phyloP scores from a whole-genome alignment of 2,797 vertebrate genomes.

The Pangasius macronema region DNA sequence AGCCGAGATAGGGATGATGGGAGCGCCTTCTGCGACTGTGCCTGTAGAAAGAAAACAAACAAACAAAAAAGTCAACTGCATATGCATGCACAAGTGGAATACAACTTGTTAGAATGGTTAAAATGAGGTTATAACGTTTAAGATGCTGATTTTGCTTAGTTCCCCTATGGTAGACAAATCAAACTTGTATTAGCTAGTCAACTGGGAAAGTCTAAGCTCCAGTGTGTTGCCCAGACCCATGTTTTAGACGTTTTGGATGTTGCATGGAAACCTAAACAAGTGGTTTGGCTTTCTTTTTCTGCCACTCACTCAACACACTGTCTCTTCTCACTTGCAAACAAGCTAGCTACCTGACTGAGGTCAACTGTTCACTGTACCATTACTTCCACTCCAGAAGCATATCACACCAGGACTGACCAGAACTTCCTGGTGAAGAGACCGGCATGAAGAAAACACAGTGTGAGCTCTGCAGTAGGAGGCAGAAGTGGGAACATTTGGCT shows the following conservation, averaged over 20 bases:
- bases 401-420: too few relatives aligned
- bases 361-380: too few relatives aligned
- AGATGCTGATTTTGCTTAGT: neutral
- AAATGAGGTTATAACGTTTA: neutral
- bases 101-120: neutral
- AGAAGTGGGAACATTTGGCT: too few relatives aligned
- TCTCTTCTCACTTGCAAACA: too few relatives aligned
- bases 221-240: neutral
- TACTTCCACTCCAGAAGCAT: too few relatives aligned
- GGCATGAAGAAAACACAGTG: too few relatives aligned
- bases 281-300: too few relatives aligned
- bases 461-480: too few relatives aligned
- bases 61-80: neutral
- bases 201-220: neutral
- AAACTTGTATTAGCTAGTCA: neutral
- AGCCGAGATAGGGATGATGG: constrained; percentile 98
- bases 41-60: constrained; percentile 69
- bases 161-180: neutral
- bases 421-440: too few relatives aligned
- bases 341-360: too few relatives aligned
- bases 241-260: too few relatives aligned
- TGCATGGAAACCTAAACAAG: neutral
- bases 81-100: neutral
- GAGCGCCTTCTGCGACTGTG: constrained; percentile 96
- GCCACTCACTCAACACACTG: too few relatives aligned